Base-by-base conservation (phyloP, 2,797 vertebrate genomes). In the Tinamus major region DNA sequence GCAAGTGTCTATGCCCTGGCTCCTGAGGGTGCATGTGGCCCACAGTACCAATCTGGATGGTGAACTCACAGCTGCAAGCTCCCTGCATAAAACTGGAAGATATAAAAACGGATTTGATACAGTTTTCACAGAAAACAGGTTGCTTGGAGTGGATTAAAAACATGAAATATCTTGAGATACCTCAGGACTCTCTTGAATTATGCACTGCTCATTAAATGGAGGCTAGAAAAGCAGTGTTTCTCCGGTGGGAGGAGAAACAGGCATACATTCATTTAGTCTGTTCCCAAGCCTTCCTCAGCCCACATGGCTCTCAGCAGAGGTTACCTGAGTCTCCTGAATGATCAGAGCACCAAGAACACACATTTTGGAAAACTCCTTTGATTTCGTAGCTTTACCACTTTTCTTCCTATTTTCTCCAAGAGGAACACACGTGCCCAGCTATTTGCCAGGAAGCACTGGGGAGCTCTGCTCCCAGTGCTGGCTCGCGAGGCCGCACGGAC, bases 381-480 rank as follows among this genome's bases (percentile, higher is more conserved):
- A 72, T 71, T 89, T 72, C 56, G 33, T 6, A 17, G 16, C 59
- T 49, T 19, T 29, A 55, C 64, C 14, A 4, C 49, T 82, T 76
- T 18, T 35, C 39, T 61, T 94, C 58, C 51, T 29, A 17, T 46
- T 63, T 71, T 87, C 29, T 68, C 53, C 61, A 82, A 72, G 56
- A 91, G 67, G 37, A 79, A 48, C 58, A 91, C 78, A 29, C 37
- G 10, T 63, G 55, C 63, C 49, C 91, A 86, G 49, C 51, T 75
- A 59, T 31, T 37, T 29, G 82, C 12, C 49, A 74, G 82, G 63
- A 37, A 78, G 58, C 89, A 65, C 62, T 31, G 63, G 56, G 29
- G 93, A 94, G 87, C 77, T 84, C 29, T 26, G 16, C 41, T 63
- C 27, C 83, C 92, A 72, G 86, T 18, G 55, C 46, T 71, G 56